phyloP scores from a whole-genome alignment of 2,888 invertebrate species.

The Panopea generosa region DNA sequence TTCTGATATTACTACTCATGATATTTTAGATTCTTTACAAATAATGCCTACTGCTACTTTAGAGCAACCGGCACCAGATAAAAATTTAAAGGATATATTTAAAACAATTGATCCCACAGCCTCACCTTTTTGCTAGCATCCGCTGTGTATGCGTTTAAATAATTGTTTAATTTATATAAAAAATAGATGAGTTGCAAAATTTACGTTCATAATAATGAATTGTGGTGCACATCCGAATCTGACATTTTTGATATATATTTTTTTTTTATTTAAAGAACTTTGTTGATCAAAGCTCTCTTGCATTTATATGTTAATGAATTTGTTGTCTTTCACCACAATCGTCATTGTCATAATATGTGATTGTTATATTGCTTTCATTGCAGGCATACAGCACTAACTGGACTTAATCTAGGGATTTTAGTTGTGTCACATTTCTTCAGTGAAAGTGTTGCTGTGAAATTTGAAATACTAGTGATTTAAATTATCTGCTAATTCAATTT shows the following conservation, averaged over 20 bases:
- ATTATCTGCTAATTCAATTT: too few species aligned
- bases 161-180: neutral
- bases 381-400: too few species aligned
- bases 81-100: constrained; percentile 83
- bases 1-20: constrained; percentile 50
- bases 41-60: constrained; percentile 50
- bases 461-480: too few species aligned
- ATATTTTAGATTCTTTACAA: constrained; percentile 57
- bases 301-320: neutral
- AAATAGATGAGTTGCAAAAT: too few species aligned
- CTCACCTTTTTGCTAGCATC: constrained; percentile 84
- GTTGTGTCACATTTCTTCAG: too few species aligned
- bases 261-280: neutral
- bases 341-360: too few species aligned
- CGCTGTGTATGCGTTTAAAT: neutral
- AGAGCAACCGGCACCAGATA: constrained; percentile 65
- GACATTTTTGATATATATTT: neutral
- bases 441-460: too few species aligned
- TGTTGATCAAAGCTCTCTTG: constrained; percentile 23
- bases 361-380: too few species aligned
- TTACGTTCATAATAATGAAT: too few species aligned
- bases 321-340: constrained; percentile 26
- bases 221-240: too few species aligned
- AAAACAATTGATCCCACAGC: constrained; percentile 86
- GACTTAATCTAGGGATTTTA: too few species aligned